Conservation (phyloP, 2,797 vertebrate genomes). For the Merluccius polli region DNA sequence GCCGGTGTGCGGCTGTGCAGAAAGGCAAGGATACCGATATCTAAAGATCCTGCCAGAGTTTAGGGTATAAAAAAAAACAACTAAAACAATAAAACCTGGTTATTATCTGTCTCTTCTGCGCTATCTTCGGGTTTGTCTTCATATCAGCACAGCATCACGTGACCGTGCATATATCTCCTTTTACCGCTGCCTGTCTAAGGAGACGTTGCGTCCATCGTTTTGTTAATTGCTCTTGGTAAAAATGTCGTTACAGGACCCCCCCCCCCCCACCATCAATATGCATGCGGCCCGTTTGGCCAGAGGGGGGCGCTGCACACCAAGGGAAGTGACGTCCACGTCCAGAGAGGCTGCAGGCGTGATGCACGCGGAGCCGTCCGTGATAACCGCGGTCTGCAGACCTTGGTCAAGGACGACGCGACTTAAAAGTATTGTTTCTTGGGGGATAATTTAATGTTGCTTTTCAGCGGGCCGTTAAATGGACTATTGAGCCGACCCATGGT, state of each 20-base stretch:
- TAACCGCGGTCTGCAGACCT: constrained; percentile 56
- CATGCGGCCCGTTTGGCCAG: no score
- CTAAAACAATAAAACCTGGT: no score
- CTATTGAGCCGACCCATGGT: constrained; percentile 47
- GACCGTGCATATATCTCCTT: not conserved
- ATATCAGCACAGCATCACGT: not conserved
- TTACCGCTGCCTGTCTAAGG: not conserved
- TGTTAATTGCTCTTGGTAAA: not conserved
- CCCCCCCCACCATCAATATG: no score
- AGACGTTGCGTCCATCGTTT: not conserved
- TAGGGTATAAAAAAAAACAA: not conserved
- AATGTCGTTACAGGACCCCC: not conserved
- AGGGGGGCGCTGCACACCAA: constrained; percentile 69
- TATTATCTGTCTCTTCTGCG: not conserved
- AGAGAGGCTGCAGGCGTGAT: constrained; percentile 52
- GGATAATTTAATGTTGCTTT: constrained; percentile 62
- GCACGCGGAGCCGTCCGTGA: constrained; percentile 41
- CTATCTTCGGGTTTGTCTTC: not conserved
- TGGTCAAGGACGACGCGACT: constrained; percentile 62
- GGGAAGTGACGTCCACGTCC: constrained; percentile 42
- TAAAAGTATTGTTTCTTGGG: constrained; percentile 52
- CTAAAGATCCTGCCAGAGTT: not conserved
- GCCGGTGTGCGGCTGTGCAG: no score
- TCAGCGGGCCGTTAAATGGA: constrained; percentile 55
- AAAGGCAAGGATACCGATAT: no score